Evolutionary conservation across 2,888 invertebrate genomes (phyloP).

Genomic region (Oxytorus armatus): DNA sequence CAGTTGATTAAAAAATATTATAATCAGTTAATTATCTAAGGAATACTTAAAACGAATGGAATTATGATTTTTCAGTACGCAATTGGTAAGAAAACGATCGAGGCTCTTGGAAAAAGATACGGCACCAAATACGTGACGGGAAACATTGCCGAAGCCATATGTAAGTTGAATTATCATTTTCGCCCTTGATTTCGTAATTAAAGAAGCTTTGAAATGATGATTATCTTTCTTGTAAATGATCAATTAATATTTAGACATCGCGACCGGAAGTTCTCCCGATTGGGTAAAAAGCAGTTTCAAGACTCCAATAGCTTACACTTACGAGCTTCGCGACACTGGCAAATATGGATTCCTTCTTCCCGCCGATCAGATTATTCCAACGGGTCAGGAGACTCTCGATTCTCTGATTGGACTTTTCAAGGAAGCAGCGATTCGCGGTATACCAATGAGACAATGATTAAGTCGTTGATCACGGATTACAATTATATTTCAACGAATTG

Average conservation of each 20-base stretch:
- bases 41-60: background rate
- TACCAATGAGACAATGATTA: constrained; percentile 64
- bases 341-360: constrained; percentile 89
- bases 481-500: too few relatives aligned
- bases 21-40: background rate
- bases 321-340: constrained; percentile 88
- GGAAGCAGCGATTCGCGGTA: constrained; percentile 75
- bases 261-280: constrained; percentile 90
- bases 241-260: constrained; percentile 85
- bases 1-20: background rate
- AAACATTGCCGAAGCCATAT: constrained; percentile 86
- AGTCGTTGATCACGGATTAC: background rate
- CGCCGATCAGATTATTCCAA: constrained; percentile 87
- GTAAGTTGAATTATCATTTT: too few relatives aligned
- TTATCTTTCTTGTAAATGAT: background rate
- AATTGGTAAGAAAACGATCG: constrained; percentile 85
- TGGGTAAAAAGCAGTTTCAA: constrained; percentile 90
- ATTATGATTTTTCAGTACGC: constrained; percentile 81
- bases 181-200: background rate
- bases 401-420: constrained; percentile 85
- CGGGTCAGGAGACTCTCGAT: constrained; percentile 88
- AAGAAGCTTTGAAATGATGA: background rate
- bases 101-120: constrained; percentile 86
- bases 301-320: constrained; percentile 89
- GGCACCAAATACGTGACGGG: constrained; percentile 88